These are phyloP conservation scores for Odocoileus virginianus DNA, from an alignment of 2,113 vertebrate species.

Conservation along the genomic window DNA sequence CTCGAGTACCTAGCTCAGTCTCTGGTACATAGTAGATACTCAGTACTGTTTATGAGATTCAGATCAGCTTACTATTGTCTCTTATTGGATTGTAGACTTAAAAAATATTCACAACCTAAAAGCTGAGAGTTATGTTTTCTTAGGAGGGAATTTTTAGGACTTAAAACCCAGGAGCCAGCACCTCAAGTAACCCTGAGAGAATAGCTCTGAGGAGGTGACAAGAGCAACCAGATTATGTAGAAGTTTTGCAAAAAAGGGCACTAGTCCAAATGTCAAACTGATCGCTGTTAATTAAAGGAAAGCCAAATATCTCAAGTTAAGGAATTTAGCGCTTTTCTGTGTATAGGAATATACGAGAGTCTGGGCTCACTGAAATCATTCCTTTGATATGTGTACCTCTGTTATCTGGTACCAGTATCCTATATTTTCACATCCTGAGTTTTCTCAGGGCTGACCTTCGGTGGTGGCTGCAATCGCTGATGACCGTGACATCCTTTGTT, in stretches of 20 bases:
- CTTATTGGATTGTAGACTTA: neutral
- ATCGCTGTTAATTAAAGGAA: neutral
- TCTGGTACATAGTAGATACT: neutral
- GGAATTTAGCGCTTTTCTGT: neutral
- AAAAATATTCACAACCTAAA: neutral
- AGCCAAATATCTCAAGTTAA: neutral
- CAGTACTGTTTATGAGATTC: neutral
- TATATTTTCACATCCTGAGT: neutral
- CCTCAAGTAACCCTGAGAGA: neutral
- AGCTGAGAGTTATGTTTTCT: neutral
- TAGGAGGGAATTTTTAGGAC: neutral
- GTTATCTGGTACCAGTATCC: neutral
- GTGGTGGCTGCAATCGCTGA: neutral
- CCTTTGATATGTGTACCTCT: neutral
- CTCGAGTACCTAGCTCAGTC: neutral
- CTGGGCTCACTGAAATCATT: neutral
- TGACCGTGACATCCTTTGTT: neutral
- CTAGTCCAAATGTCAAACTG: neutral
- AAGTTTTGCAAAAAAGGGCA: neutral
- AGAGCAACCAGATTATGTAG: neutral
- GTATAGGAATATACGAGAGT: neutral
- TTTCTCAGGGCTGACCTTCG: neutral
- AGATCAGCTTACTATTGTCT: neutral
- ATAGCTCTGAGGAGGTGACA: neutral
- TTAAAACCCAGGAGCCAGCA: neutral